Conservation (phyloP, 2,888 invertebrate genomes). For the Amaurobius ferox region DNA sequence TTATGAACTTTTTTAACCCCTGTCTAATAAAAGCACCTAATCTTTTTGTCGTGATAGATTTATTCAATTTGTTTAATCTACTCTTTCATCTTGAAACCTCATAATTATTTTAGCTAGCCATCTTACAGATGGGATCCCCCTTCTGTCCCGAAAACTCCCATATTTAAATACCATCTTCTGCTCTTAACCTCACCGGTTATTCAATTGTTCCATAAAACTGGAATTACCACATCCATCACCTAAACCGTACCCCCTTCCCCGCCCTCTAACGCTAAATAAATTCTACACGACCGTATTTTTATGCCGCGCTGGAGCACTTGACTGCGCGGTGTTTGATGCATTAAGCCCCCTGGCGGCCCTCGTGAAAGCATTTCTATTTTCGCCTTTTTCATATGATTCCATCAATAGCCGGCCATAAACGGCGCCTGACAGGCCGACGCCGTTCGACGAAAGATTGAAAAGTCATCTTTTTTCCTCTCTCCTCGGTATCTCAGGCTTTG, state of each 20-base stretch:
- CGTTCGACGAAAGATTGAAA: slow-evolving; percentile 54
- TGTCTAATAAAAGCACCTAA: too few relatives aligned
- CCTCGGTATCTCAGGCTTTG: too few relatives aligned
- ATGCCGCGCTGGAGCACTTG: slow-evolving; percentile 10
- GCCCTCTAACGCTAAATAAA: slow-evolving; percentile 23
- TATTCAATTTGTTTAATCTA: too few relatives aligned
- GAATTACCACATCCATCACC: slow-evolving; percentile 19
- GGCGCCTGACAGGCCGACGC: slow-evolving; percentile 55
- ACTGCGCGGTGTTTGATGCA: slow-evolving; percentile 48
- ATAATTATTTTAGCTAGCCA: too few relatives aligned
- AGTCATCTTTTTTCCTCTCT: slow-evolving; percentile 33
- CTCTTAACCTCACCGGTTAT: slow-evolving; percentile 9
- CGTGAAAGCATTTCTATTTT: slow-evolving; percentile 66
- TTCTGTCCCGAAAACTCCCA: not conserved
- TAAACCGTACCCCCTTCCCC: not conserved
- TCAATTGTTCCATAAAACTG: slow-evolving; percentile 12
- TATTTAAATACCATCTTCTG: not conserved
- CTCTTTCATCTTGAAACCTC: too few relatives aligned
- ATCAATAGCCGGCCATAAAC: slow-evolving; percentile 60
- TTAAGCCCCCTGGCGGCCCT: slow-evolving; percentile 41
- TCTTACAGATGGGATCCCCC: too few relatives aligned
- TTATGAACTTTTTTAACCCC: too few relatives aligned
- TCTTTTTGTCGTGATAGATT: too few relatives aligned
- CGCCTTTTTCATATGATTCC: slow-evolving; percentile 63
- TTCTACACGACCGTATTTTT: slow-evolving; percentile 42